Evolutionary conservation across 2,797 vertebrate genomes (phyloP).

Genomic region (Melanogrammus aeglefinus): DNA sequence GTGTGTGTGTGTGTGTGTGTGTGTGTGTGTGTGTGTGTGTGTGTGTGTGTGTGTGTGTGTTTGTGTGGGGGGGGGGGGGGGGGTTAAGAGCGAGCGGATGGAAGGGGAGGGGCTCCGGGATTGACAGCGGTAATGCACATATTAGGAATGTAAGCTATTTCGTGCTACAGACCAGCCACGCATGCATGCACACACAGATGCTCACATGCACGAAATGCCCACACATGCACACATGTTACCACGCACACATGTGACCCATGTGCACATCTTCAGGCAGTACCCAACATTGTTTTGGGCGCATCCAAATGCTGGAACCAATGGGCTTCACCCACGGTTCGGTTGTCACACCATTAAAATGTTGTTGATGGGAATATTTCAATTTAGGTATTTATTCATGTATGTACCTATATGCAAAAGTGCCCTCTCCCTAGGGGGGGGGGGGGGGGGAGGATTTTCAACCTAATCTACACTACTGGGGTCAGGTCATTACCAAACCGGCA

Average conservation of each 20-base stretch:
- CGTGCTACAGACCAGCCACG: constrained; percentile 37
- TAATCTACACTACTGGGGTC: not conserved
- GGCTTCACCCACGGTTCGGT: constrained; percentile 22
- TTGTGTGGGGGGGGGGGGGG: no score
- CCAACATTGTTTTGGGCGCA: constrained; percentile 46
- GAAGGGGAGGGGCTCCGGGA: not conserved
- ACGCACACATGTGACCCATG: constrained; percentile 7
- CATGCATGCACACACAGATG: constrained; percentile 32
- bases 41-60: no score
- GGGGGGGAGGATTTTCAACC: not conserved
- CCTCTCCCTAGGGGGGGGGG: not conserved
- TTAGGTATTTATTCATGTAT: not conserved
- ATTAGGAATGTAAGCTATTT: not conserved
- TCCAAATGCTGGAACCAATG: constrained; percentile 42
- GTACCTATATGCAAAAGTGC: not conserved
- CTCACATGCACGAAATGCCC: constrained; percentile 4
- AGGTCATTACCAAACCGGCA: not conserved
- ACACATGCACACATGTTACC: not conserved
- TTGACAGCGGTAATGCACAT: not conserved
- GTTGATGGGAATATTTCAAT: constrained; percentile 9
- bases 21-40: no score
- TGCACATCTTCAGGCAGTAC: constrained; percentile 25
- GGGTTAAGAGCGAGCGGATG: not conserved
- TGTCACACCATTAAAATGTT: constrained; percentile 5
- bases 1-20: no score